Evolutionary conservation across 2,888 invertebrate genomes (phyloP).

Genomic region (Frankliniella fusca): DNA sequence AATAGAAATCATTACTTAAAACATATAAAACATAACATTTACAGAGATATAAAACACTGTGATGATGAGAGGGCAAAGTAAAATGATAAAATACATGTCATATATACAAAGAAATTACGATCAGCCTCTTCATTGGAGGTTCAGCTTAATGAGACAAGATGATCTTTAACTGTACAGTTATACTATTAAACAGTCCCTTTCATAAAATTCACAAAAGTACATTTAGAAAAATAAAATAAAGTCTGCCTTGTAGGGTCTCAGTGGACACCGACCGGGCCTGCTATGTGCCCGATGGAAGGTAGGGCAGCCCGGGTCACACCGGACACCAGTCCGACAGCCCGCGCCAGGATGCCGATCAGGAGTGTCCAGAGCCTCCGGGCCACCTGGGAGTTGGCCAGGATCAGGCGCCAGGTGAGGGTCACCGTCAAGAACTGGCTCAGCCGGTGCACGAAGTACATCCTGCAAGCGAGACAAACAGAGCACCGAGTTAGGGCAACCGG

Average conservation of each 20-base stretch:
- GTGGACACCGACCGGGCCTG: too few species aligned
- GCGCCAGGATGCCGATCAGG: background rate
- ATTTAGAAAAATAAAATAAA: too few species aligned
- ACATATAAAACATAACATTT: background rate
- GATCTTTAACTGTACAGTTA: background rate
- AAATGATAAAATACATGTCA: too few species aligned
- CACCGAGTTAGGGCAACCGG: background rate
- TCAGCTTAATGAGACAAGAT: background rate
- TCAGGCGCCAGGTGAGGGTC: conserved; percentile 42
- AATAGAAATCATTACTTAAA: background rate
- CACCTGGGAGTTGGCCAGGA: conserved; percentile 28
- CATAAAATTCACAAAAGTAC: too few species aligned
- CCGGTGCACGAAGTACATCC: conserved; percentile 46
- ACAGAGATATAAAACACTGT: too few species aligned
- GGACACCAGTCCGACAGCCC: background rate
- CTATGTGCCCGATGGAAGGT: background rate
- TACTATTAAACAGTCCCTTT: too few species aligned
- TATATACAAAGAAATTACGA: too few species aligned
- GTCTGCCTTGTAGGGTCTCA: too few species aligned
- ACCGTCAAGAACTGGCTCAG: conserved; percentile 44
- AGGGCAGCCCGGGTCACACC: background rate
- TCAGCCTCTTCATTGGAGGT: too few species aligned
- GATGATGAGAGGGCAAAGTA: too few species aligned
- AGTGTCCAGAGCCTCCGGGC: background rate
- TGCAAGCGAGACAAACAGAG: conserved; percentile 35